Evolutionary conservation across 1,140 invertebrate species (phyloP), one percentile per base, ranked within the genome.

Genomic region (Streblospio benedicti): DNA sequence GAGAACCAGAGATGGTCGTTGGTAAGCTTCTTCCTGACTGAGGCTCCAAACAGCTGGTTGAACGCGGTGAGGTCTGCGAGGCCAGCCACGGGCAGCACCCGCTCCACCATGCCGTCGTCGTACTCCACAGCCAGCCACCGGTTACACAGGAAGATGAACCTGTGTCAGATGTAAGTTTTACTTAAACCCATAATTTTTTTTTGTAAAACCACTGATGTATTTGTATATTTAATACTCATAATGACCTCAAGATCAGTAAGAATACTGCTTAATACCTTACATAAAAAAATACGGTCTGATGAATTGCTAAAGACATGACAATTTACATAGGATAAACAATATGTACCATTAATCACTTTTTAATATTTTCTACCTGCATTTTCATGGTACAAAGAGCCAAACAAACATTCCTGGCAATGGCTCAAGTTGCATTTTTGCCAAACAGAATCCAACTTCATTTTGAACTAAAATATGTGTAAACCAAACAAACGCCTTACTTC

Each of bases 1-100:
- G 76, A 78, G 38, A 78, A 67, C 78, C 78, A 79, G 9, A 79
- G 59, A 62, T 79, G 78, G 33, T 76, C 76, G 62, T 76, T 76
- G 28, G 72, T 71, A 25, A 79, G 64, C 62, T 79, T 79, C 63
- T 79, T 78, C 27, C 75, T 67, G 18, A 77, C 69, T 14, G 75
- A 76, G 4, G 73, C 71, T 6, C 69, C 69, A 64, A 79, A 79
- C 27, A 79, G 71, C 47, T 78, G 76, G 61, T 73, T 72, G 64
- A 79, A 79, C 6, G 73, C 72, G 0, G 70, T 69, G 18, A 79
- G 65, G 43, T 79, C 77, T 16, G 75, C 67, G 6, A 72, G 60
- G 0, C 71, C 71, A 5, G 77, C 76, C 14, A 77, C 74, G 12
- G 75, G 75, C 0, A 78, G 52, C 31, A 79, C 71, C 27, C 77